Percentiles rank a stretch among this genome's conserved stretches.
Conservation (phyloP, 2,888 invertebrate species). For the Petrolisthes manimaculis region DNA sequence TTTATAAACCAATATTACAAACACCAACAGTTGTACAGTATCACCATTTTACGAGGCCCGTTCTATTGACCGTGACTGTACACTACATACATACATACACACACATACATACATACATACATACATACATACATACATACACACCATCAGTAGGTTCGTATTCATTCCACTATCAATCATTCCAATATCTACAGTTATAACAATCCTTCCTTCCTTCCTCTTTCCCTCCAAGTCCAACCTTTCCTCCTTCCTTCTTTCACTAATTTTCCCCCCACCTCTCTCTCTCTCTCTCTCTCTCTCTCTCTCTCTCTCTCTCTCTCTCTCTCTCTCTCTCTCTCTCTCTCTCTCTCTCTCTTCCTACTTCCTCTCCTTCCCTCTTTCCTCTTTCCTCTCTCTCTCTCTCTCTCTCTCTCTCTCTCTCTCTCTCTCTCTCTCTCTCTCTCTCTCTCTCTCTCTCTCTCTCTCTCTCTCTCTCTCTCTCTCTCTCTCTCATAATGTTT, state of each 20-base stretch:
- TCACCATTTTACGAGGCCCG: too few relatives aligned
- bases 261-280: background rate
- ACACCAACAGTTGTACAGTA: too few relatives aligned
- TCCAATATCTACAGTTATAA: too few relatives aligned
- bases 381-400: background rate
- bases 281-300: background rate
- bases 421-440: too few relatives aligned
- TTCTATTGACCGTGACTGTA: too few relatives aligned
- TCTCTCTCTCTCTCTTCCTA: background rate
- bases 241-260: background rate
- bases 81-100: background rate
- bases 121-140: background rate
- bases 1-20: too few relatives aligned
- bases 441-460: too few relatives aligned
- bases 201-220: too few relatives aligned
- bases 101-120: background rate
- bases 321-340: background rate
- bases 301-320: background rate
- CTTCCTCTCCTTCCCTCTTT: background rate
- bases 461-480: background rate
- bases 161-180: too few relatives aligned
- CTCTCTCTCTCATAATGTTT: background rate
- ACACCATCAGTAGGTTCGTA: background rate
- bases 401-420: too few relatives aligned
- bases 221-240: too few relatives aligned